Conservation (phyloP, 1,140 invertebrate species). For the Drosophila bifasciata region DNA sequence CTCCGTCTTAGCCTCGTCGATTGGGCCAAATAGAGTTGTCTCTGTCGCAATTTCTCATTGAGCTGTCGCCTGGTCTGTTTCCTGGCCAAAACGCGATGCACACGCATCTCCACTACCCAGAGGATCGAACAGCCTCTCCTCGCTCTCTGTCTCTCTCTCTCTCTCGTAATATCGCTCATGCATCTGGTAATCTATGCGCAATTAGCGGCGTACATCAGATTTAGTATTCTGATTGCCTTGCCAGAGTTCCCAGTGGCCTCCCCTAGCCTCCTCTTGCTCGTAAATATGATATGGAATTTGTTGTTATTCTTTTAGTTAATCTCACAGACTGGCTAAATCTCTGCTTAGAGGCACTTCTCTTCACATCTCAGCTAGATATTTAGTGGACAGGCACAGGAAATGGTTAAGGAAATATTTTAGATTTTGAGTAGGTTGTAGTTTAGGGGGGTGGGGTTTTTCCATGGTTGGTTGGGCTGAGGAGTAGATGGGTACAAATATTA, state of each 20-base stretch:
- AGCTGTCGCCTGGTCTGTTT: conserved; percentile 65
- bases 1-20: conserved; percentile 4
- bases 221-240: conserved; percentile 79
- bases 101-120: background rate
- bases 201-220: conserved; percentile 80
- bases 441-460: too few relatives aligned
- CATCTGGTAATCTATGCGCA: conserved; percentile 81
- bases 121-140: background rate
- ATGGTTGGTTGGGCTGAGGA: background rate
- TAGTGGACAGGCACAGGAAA: conserved; percentile 50
- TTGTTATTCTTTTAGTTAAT: conserved; percentile 25
- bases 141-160: conserved; percentile 10
- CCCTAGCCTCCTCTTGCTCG: conserved; percentile 33
- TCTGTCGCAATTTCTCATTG: conserved; percentile 77
- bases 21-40: conserved; percentile 75
- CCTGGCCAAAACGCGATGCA: conserved; percentile 16
- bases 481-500: too few relatives aligned
- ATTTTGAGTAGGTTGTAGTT: background rate
- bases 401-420: conserved; percentile 23
- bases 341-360: too few relatives aligned
- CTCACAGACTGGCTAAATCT: conserved; percentile 5
- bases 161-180: conserved; percentile 69
- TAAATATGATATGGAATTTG: conserved; percentile 69
- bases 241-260: conserved; percentile 10
- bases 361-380: conserved; percentile 39